These are phyloP conservation scores for Chlorops oryzae DNA, from an alignment of 1,140 invertebrate species.

Conservation along the genomic window DNA sequence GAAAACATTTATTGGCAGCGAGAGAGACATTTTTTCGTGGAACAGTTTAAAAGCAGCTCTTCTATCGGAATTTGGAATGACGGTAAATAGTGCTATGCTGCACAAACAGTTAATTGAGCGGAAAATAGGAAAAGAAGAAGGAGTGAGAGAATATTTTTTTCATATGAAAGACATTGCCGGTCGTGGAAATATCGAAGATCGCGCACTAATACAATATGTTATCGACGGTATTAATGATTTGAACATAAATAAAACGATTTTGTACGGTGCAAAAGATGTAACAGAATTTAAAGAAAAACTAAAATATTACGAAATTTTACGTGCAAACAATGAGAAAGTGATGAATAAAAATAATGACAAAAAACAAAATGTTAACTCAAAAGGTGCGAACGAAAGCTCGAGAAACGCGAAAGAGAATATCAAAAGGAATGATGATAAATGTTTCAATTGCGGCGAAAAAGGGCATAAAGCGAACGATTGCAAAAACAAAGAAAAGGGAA, in stretches of 20 bases:
- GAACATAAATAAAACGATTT: constrained; percentile 7
- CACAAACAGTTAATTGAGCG: constrained; percentile 4
- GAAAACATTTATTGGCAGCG: constrained; percentile 3
- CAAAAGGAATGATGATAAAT: too few relatives aligned
- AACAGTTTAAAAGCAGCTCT: constrained; percentile 4
- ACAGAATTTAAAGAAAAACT: constrained; percentile 9
- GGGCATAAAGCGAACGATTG: too few relatives aligned
- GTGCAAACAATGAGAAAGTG: neutral
- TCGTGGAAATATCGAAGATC: constrained; percentile 1
- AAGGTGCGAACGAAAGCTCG: too few relatives aligned
- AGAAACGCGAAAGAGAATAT: too few relatives aligned
- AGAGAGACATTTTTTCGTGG: neutral
- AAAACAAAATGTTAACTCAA: neutral
- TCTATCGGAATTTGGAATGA: too few relatives aligned
- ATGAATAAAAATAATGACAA: neutral
- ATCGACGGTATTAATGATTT: constrained; percentile 4
- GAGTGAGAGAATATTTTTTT: constrained; percentile 12
- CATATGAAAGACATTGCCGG: constrained; percentile 8
- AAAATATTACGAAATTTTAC: constrained; percentile 8
- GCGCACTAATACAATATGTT: constrained; percentile 4
- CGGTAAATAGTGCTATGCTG: constrained; percentile 11
- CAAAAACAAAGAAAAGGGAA: too few relatives aligned
- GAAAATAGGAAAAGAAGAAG: constrained; percentile 10
- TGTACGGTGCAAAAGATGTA: constrained; percentile 12
- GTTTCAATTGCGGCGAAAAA: too few relatives aligned